Conservation (phyloP, 2,797 vertebrate species). For the Enteromius thamalakanensis region DNA sequence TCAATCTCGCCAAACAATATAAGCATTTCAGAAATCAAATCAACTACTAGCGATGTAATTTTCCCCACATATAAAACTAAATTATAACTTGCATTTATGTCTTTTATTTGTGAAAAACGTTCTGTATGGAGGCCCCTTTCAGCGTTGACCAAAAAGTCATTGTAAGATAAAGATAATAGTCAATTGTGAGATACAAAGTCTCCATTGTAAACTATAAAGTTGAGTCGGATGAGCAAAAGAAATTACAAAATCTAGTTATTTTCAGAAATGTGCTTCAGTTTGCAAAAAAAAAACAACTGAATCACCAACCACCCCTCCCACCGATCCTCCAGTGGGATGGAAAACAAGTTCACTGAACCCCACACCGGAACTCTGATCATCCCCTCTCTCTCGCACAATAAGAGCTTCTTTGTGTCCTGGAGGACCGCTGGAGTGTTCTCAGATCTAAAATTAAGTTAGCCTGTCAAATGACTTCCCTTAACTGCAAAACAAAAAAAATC, state of each 20-base stretch:
- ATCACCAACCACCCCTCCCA: slow-evolving; percentile 20
- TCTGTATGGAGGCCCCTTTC: not conserved
- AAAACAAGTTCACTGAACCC: slow-evolving; percentile 44
- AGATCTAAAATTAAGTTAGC: slow-evolving; percentile 43
- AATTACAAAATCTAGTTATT: not conserved
- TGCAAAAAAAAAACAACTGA: not conserved
- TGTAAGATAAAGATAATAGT: not conserved
- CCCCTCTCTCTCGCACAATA: slow-evolving; percentile 26
- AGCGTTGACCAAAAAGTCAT: not conserved
- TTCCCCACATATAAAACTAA: not conserved
- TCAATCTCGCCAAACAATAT: slow-evolving; percentile 13
- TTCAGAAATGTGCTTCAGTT: not conserved
- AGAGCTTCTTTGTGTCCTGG: slow-evolving; percentile 49
- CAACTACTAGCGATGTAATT: not conserved
- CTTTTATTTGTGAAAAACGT: not conserved
- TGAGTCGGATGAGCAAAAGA: not conserved
- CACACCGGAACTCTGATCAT: slow-evolving; percentile 26
- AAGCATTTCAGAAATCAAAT: not conserved
- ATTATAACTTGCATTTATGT: not conserved
- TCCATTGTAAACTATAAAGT: not conserved
- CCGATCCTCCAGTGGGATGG: slow-evolving; percentile 25
- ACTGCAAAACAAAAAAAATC: slow-evolving; percentile 19
- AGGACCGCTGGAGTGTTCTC: slow-evolving; percentile 8
- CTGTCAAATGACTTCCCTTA: slow-evolving; percentile 39
- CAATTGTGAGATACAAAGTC: not conserved